Evolutionary conservation across 2,888 invertebrate species (phyloP).

Genomic region (Tachina fera): DNA sequence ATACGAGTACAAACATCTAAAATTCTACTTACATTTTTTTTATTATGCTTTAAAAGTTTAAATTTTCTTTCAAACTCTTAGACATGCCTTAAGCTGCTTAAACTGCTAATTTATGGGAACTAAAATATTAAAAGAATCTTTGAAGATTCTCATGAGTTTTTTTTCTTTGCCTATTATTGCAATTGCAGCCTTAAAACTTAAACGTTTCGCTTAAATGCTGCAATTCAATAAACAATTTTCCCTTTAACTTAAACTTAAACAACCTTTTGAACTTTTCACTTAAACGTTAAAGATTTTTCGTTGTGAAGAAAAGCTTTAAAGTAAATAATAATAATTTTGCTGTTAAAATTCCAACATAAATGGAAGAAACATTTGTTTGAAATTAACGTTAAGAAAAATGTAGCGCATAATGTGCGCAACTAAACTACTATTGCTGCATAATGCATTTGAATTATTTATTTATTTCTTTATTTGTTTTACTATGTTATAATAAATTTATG

Average conservation of each 20-base stretch:
- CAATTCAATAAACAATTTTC: conserved; percentile 46
- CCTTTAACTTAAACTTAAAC: conserved; percentile 43
- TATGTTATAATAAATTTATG: conserved; percentile 1
- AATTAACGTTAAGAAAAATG: conserved; percentile 8
- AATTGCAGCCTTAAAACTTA: conserved; percentile 20
- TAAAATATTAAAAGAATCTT: conserved; percentile 5
- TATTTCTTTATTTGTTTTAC: background rate
- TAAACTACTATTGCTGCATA: conserved; percentile 64
- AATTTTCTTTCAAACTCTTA: background rate
- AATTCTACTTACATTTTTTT: background rate
- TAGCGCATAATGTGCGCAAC: conserved; percentile 12
- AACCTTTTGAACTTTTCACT: conserved; percentile 61
- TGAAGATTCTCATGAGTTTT: conserved; percentile 46
- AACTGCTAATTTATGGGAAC: conserved; percentile 19
- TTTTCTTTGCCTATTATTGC: background rate
- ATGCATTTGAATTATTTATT: conserved; percentile 41
- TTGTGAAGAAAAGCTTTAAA: conserved; percentile 13
- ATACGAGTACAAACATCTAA: no score
- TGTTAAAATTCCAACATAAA: conserved; percentile 65
- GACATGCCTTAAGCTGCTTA: background rate
- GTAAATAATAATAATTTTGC: conserved; percentile 63
- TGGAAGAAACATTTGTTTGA: conserved; percentile 64
- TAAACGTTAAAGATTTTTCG: conserved; percentile 42
- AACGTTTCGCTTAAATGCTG: conserved; percentile 35
- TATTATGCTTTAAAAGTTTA: no score